Evolutionary conservation across 2,888 invertebrate species (phyloP), one percentile per base, ranked within the genome.

Genomic region (Chrysomela aeneicollis): DNA sequence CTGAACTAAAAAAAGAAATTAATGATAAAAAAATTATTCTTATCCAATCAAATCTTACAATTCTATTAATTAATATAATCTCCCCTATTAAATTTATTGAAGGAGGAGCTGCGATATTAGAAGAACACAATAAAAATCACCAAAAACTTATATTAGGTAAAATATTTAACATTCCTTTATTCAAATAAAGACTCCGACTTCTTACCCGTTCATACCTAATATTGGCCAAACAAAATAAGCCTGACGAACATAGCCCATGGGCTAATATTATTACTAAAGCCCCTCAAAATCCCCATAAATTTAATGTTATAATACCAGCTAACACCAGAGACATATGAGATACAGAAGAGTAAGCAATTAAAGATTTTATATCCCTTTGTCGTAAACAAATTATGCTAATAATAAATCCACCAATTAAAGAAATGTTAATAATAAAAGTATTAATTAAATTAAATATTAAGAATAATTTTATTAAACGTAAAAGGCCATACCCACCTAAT

Each of bases 261-360:
- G 86, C 85, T 84, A 89, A 84, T 84, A 89, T 89, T 84, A 89
- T 84, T 71, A 84, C 5, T 21, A 69, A 35, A 0, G 63, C 21
- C 0, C 67, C 69, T 51, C 61, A 65, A 54, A 83, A 81, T 0
- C 87, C 87, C 64, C 85, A 86, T 82, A 84, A 84, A 81, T 79
- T 85, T 79, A 87, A 81, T 58, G 86, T 85, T 77, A 88, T 83
- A 79, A 89, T 78, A 0, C 87, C 87, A 0, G 84, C 74, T 80
- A 90, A 83, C 19, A 89, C 86, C 76, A 90, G 75, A 8, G 87
- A 85, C 82, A 91, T 90, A 85, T 92, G 91, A 72, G 87, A 86
- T 9, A 91, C 87, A 37, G 91, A 91, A 71, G 90, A 90, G 85
- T 90, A 90, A 80, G 91, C 91, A 86, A 91, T 88, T 84, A 91